These are phyloP conservation scores for Palythoa grandiflora DNA, from an alignment of 92 coral and sea anemone genomes.

Conservation along the genomic window DNA sequence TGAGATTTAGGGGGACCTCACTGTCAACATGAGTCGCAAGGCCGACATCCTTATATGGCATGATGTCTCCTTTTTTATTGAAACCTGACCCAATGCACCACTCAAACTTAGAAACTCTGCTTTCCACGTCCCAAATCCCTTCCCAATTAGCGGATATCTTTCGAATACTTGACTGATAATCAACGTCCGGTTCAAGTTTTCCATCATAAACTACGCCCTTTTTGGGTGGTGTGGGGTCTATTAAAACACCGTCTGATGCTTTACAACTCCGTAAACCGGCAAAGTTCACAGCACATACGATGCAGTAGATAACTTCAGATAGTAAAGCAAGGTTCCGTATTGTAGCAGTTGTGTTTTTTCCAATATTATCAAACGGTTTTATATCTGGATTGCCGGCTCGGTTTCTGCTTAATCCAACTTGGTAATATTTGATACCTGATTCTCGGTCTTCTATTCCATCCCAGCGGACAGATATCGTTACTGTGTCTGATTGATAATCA, in stretches of 20 bases:
- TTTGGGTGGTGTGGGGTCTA: constrained; percentile 82
- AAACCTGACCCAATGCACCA: constrained; percentile 86
- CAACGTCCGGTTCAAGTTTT: constrained; percentile 88
- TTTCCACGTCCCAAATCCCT: constrained; percentile 95
- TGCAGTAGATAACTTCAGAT: constrained; percentile 84
- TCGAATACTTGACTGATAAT: constrained; percentile 81
- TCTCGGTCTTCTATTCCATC: constrained; percentile 85
- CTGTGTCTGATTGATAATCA: constrained; percentile 80
- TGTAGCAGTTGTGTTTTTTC: constrained; percentile 79
- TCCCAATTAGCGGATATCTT: constrained; percentile 96
- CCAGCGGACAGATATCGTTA: constrained; percentile 86
- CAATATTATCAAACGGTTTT: constrained; percentile 64
- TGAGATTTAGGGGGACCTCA: constrained; percentile 63
- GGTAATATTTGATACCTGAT: constrained; percentile 80
- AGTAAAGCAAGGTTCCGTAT: constrained; percentile 68
- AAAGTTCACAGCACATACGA: constrained; percentile 87
- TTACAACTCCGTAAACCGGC: constrained; percentile 81
- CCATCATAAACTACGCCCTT: constrained; percentile 96
- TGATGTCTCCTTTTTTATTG: constrained; percentile 56
- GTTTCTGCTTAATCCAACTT: constrained; percentile 87
- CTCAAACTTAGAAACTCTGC: constrained; percentile 88
- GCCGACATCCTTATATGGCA: constrained; percentile 71
- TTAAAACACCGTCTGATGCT: constrained; percentile 93
- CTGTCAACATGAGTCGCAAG: constrained; percentile 89
- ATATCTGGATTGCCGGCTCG: constrained; percentile 81